Base-by-base conservation (phyloP, 2,888 invertebrate species). In the Notodonta dromedarius region DNA sequence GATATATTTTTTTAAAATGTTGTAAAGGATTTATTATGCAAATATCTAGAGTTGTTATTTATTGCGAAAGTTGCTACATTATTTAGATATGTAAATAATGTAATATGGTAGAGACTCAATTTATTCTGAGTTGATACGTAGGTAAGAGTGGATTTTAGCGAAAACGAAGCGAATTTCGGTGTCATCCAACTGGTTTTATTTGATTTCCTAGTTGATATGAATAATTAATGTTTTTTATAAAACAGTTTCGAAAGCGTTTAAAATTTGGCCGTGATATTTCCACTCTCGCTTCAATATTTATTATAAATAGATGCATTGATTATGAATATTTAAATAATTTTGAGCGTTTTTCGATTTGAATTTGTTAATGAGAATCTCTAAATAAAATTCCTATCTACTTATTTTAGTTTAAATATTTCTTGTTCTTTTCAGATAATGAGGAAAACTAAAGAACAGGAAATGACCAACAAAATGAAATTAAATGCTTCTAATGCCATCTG, bases 161-260 rank as follows among this genome's bases (percentile, higher is more conserved):
- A 76, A 73, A 77, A 76, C 66, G 63, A 70, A 24, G 24, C 24
- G 70, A 65, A 70, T 73, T 71, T 74, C 58, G 59, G 60, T 71
- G 71, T 65, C 76, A 65, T 73, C 58, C 63, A 73, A 78, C 77
- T 66, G 78, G 81, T 81, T 79, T 66, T 60, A 63, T 69, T 66
- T 67, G 67, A 74, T 71, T 76, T 73, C 64, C 58, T 69, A 77
- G 72, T 78, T 74, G 60, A 63, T 62, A 76, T 83, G 82, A 78
- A 81, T 83, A 78, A 78, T 77, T 75, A 76, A 79, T 78, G 70
- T 70, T 70, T 64, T 61, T n/a, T 39, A 50, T 58, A 73, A 65
- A 70, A 72, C 66, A 66, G 61, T 77, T 82, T 82, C 74, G 79
- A 84, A 83, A 83, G 79, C 72, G 58, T 63, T 68, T 75, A 64